Percentiles rank a stretch among this genome's conserved stretches.
Conservation (phyloP, 2,797 vertebrate species). For the Macrochelys suwanniensis region DNA sequence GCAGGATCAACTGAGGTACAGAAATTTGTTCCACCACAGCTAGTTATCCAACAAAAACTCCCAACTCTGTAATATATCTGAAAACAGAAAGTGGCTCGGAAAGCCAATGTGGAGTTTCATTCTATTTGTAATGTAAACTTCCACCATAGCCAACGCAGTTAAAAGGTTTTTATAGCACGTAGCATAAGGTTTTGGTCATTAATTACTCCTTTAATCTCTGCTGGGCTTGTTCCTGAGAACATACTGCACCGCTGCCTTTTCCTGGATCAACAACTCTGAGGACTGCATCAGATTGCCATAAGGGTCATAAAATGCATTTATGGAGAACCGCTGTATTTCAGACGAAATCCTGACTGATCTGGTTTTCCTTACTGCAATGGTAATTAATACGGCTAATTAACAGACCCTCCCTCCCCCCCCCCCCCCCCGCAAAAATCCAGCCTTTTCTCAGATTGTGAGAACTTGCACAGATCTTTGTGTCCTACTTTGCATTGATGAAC, state of each 20-base stretch:
- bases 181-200: conserved; percentile 50
- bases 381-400: conserved; percentile 51
- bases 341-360: conserved; percentile 26
- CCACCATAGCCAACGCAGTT: neutral
- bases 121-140: conserved; percentile 53
- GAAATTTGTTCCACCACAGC: conserved; percentile 56
- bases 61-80: conserved; percentile 40
- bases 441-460: neutral
- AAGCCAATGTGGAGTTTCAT: conserved; percentile 29
- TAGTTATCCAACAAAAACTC: conserved; percentile 66
- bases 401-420: neutral
- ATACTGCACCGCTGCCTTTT: conserved; percentile 48
- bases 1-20: conserved; percentile 51
- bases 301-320: conserved; percentile 28
- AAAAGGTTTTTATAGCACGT: conserved; percentile 48
- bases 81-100: conserved; percentile 19
- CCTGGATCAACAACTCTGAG: conserved; percentile 48
- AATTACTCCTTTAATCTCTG: conserved; percentile 71
- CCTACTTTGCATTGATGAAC: neutral
- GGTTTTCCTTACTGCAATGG: conserved; percentile 29
- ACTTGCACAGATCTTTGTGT: neutral
- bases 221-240: conserved; percentile 43
- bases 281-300: conserved; percentile 29
- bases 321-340: neutral
- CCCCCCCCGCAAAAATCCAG: neutral